phyloP scores from a whole-genome alignment of 2,113 vertebrate genomes.

The Phylloscopus trochilus region DNA sequence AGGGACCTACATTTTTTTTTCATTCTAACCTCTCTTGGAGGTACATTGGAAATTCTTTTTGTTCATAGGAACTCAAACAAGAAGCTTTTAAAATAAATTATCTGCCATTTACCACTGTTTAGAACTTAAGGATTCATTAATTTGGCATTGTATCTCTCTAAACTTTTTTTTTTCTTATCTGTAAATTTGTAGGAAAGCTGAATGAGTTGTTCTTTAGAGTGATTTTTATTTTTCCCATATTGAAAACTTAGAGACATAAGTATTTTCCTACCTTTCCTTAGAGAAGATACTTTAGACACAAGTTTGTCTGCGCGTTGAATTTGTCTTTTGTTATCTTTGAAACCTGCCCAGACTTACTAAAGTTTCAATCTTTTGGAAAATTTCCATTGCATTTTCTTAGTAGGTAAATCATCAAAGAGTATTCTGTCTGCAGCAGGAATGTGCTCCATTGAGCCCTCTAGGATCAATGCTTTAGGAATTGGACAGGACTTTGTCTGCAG shows the following conservation, averaged over 20 bases:
- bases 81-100: background rate
- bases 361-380: background rate
- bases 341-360: background rate
- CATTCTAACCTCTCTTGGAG: background rate
- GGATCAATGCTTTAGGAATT: background rate
- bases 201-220: background rate
- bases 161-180: background rate
- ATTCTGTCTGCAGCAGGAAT: background rate
- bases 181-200: background rate
- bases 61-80: background rate
- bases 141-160: background rate
- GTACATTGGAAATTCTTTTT: background rate
- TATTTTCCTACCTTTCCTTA: background rate
- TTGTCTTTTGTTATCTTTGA: slow-evolving; percentile 18
- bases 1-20: background rate
- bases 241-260: background rate
- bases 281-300: background rate
- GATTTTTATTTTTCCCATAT: background rate
- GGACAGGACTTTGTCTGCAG: background rate
- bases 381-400: background rate
- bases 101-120: background rate
- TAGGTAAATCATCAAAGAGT: background rate
- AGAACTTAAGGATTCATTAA: background rate
- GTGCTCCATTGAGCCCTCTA: slow-evolving; percentile 1
- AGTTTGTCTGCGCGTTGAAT: background rate